Conservation (phyloP, 2,797 vertebrate genomes). For the Numenius phaeopus region DNA sequence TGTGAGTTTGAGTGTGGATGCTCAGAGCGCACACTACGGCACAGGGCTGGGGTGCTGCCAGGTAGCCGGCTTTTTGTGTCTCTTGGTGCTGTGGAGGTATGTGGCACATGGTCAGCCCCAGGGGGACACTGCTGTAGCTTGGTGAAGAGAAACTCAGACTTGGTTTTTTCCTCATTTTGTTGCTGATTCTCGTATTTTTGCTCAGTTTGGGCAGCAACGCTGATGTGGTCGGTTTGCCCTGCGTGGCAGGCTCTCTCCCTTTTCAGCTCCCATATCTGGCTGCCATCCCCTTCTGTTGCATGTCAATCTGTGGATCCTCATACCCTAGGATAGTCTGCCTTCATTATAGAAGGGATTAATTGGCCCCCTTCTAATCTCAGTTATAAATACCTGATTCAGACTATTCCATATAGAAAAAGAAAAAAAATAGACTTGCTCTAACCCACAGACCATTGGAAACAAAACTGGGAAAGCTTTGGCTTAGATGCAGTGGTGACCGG, state of each 20-base stretch:
- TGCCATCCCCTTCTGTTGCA: fast-evolving
- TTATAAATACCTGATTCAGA: not conserved
- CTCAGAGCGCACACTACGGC: fast-evolving
- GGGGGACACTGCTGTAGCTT: not conserved
- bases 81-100: not conserved
- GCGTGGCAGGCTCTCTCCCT: fast-evolving
- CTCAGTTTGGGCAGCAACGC: not conserved
- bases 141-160: not conserved
- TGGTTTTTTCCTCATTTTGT: not conserved
- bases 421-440: not conserved
- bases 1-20: not conserved
- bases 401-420: not conserved
- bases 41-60: not conserved
- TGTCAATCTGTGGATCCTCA: not conserved
- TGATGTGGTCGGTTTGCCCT: not conserved
- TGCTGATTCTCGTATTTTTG: not conserved
- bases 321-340: not conserved
- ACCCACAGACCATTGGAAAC: not conserved
- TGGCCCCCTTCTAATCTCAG: not conserved
- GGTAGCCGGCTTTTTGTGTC: not conserved
- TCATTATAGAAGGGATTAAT: not conserved
- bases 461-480: not conserved
- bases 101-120: not conserved
- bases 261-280: not conserved
- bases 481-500: not conserved